phyloP scores from a whole-genome alignment of 2,113 vertebrate species.

The Cardinalis cardinalis region DNA sequence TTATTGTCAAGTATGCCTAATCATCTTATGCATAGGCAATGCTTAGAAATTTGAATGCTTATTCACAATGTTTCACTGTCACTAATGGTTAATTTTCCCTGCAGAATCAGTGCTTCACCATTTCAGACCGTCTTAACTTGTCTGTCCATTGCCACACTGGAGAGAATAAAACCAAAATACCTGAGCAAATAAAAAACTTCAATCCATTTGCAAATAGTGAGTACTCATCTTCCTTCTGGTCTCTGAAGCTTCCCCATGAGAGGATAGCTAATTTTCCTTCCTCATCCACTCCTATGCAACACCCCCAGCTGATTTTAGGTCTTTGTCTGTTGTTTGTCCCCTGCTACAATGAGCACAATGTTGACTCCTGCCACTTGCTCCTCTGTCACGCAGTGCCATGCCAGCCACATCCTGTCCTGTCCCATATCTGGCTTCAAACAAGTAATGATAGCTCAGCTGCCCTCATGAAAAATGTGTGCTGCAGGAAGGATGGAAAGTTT shows the following conservation, averaged over 20 bases:
- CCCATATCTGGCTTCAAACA: not conserved
- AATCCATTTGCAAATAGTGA: slow-evolving; percentile 47
- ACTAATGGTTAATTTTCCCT: not conserved
- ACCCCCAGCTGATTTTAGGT: not conserved
- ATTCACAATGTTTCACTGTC: not conserved
- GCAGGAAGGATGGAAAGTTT: not conserved
- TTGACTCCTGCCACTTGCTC: not conserved
- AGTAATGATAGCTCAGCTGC: not conserved
- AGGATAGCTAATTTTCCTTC: not conserved
- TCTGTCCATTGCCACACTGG: slow-evolving; percentile 23
- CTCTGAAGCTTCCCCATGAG: not conserved
- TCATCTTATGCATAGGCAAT: not conserved
- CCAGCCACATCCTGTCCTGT: not conserved
- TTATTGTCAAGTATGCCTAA: not conserved
- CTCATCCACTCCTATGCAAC: not conserved
- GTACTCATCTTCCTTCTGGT: not conserved
- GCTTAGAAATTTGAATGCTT: not conserved
- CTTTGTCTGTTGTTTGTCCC: not conserved
- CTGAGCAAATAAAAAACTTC: not conserved
- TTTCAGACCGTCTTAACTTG: slow-evolving; percentile 3
- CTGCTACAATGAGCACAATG: not conserved
- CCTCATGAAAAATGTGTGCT: not conserved
- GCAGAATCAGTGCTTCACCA: slow-evolving; percentile 16
- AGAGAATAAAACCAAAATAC: not conserved
- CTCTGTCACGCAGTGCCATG: not conserved